These are phyloP conservation scores for Pseudeuparius sepicola DNA, from an alignment of 2,888 invertebrate species.

Conservation along the genomic window DNA sequence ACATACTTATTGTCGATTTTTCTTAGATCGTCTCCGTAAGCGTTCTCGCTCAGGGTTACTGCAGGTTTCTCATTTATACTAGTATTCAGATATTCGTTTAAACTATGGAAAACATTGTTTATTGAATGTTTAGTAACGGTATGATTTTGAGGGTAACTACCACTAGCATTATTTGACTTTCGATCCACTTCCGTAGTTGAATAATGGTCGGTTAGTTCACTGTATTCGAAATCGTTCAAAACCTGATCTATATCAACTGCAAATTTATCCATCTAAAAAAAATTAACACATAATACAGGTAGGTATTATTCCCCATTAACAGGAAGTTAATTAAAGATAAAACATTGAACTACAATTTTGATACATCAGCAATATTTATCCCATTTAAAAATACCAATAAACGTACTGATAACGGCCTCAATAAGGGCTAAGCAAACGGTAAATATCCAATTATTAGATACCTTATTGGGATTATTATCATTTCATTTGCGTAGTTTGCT, in stretches of 20 bases:
- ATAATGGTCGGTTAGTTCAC: conserved; percentile 44
- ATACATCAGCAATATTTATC: no score
- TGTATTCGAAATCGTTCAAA: conserved; percentile 72
- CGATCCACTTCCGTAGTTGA: conserved; percentile 16
- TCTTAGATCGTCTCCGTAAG: no score
- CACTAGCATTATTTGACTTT: conserved; percentile 10
- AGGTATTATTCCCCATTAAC: conserved; percentile 1
- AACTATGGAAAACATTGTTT: conserved; percentile 53
- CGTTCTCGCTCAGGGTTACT: no score
- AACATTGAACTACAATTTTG: no score
- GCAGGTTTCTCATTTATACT: conserved; percentile 30
- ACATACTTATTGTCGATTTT: no score
- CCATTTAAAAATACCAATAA: no score
- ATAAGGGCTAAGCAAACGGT: no score
- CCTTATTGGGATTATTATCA: no score
- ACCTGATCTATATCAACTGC: conserved; percentile 73
- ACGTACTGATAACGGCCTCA: no score
- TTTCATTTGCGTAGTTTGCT: conserved; percentile 14
- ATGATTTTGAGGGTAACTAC: conserved; percentile 11
- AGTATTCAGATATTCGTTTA: conserved; percentile 51
- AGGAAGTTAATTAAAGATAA: no score
- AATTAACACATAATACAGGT: no score
- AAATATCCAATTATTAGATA: no score
- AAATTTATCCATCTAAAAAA: conserved; percentile 39
- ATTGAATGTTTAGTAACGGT: conserved; percentile 39